phyloP scores from a whole-genome alignment of 2,113 vertebrate genomes.

The Chionomys nivalis region DNA sequence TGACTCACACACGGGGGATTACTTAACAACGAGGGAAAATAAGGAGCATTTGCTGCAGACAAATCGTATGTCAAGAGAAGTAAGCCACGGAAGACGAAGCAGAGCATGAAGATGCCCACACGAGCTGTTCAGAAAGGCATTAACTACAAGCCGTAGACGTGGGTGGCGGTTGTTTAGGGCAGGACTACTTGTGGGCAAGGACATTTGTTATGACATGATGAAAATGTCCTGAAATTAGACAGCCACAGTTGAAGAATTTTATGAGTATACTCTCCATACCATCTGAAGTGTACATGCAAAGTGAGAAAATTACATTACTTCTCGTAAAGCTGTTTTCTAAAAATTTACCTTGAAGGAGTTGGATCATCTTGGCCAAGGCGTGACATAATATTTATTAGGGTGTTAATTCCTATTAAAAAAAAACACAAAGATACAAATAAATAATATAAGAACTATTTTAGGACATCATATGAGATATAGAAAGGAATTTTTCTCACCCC shows the following conservation, averaged over 20 bases:
- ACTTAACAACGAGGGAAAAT: conserved; percentile 10
- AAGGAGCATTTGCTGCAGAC: not conserved
- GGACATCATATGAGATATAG: not conserved
- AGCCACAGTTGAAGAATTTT: not conserved
- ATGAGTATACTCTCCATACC: not conserved
- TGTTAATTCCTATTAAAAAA: conserved; percentile 94
- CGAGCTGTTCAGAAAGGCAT: not conserved
- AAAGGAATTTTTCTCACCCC: conserved; percentile 13
- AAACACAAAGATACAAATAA: conserved; percentile 65
- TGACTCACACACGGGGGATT: not conserved
- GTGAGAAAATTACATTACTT: not conserved
- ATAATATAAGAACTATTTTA: conserved; percentile 46
- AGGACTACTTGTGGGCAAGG: not conserved
- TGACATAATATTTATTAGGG: conserved; percentile 99
- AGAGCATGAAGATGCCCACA: not conserved
- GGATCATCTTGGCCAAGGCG: conserved; percentile 99
- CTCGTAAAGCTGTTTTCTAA: not conserved
- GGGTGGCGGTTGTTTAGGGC: not conserved
- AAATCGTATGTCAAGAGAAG: not conserved
- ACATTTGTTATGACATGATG: not conserved
- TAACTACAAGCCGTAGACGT: not conserved
- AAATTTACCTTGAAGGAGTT: conserved; percentile 95
- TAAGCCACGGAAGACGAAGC: not conserved
- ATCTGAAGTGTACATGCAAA: not conserved
- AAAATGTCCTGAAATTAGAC: not conserved